Percentiles rank a stretch among this genome's conserved stretches.
Conservation (phyloP, 2,113 vertebrate species). For the Peromyscus leucopus region DNA sequence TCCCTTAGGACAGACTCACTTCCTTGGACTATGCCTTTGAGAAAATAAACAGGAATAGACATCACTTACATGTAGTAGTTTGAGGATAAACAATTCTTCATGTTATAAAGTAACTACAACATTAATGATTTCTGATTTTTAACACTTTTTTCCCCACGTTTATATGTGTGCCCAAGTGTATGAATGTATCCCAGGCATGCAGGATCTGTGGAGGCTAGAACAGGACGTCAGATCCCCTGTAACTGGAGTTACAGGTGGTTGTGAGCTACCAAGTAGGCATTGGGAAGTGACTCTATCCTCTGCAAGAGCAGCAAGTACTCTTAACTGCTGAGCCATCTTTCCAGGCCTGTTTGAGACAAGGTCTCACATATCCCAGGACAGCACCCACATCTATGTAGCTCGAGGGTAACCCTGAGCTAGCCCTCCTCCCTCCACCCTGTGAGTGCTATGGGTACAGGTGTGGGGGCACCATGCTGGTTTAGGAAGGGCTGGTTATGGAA, state of each 20-base stretch:
- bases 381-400: background rate
- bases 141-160: background rate
- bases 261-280: background rate
- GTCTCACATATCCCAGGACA: background rate
- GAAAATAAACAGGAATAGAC: background rate
- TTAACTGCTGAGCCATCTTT: background rate
- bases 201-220: background rate
- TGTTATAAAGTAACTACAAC: conserved; percentile 11
- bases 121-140: background rate
- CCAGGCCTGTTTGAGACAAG: background rate
- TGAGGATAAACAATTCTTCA: background rate
- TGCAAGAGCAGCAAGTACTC: background rate
- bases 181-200: background rate
- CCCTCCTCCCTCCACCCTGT: background rate
- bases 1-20: background rate
- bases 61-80: background rate
- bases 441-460: background rate
- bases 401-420: background rate
- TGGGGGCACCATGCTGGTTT: background rate
- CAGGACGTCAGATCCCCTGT: background rate
- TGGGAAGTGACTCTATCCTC: background rate
- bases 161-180: background rate
- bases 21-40: background rate
- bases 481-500: background rate
- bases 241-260: background rate